Percentiles rank a stretch among this genome's conserved stretches.
These are phyloP conservation scores for Pempheris klunzingeri DNA, from an alignment of 2,797 vertebrate genomes.

Conservation along the genomic window DNA sequence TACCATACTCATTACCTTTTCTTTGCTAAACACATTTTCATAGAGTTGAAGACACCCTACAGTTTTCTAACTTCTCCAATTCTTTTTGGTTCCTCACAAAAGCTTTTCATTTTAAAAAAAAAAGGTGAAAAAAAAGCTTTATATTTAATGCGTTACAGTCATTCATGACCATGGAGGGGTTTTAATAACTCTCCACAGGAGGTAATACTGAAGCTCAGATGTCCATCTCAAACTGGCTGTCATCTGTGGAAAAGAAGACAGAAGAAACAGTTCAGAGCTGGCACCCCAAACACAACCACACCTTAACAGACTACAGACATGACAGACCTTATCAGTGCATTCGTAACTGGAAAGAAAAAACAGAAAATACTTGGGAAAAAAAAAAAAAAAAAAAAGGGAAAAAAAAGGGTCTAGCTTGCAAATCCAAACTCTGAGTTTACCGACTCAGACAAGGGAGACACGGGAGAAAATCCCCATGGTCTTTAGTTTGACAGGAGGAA, in stretches of 20 bases:
- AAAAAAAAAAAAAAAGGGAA: neutral
- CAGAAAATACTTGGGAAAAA: neutral
- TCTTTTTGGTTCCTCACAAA: constrained; percentile 70
- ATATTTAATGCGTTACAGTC: constrained; percentile 72
- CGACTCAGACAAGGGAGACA: constrained; percentile 5
- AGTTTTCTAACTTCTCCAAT: constrained; percentile 23
- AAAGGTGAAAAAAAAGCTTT: constrained; percentile 58
- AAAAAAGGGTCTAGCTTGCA: neutral
- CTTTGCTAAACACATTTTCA: constrained; percentile 33
- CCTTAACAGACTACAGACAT: constrained; percentile 45
- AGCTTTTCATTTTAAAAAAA: constrained; percentile 56
- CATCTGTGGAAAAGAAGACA: constrained; percentile 74
- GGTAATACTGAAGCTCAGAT: constrained; percentile 83
- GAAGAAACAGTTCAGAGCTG: constrained; percentile 1
- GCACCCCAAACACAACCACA: constrained; percentile 28
- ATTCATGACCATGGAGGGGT: constrained; percentile 70
- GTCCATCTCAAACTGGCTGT: constrained; percentile 90
- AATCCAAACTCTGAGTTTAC: constrained; percentile 39
- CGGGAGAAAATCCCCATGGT: constrained; percentile 29
- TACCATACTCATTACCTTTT: constrained; percentile 44
- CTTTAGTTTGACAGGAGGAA: constrained; percentile 45
- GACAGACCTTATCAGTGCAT: constrained; percentile 42
- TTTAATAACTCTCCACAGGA: constrained; percentile 84
- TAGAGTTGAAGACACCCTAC: constrained; percentile 69
- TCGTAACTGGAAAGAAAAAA: constrained; percentile 15